Conservation (phyloP, 2,888 invertebrate genomes). For the Clitarchus hookeri region DNA sequence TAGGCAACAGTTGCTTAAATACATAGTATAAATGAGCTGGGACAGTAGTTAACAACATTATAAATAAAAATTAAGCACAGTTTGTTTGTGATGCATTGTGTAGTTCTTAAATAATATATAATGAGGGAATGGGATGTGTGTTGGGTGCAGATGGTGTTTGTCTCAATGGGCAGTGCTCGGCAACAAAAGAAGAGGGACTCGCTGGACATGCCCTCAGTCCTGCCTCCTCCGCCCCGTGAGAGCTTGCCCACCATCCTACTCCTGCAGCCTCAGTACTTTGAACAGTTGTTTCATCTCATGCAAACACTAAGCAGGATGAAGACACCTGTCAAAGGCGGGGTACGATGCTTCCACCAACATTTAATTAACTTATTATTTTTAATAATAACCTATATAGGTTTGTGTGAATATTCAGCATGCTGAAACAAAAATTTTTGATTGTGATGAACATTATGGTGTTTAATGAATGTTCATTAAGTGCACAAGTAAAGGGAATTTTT, state of each 20-base stretch:
- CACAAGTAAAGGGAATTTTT: too few relatives aligned
- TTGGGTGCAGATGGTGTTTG: slow-evolving; percentile 77
- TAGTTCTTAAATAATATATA: too few relatives aligned
- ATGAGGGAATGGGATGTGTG: neutral
- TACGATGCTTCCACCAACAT: slow-evolving; percentile 50
- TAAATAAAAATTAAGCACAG: too few relatives aligned
- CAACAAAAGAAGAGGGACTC: slow-evolving; percentile 66
- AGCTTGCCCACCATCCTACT: slow-evolving; percentile 84
- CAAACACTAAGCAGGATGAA: slow-evolving; percentile 88
- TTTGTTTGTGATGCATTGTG: too few relatives aligned
- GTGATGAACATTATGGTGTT: too few relatives aligned
- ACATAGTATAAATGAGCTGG: too few relatives aligned
- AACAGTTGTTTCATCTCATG: slow-evolving; percentile 88
- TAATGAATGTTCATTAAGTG: too few relatives aligned
- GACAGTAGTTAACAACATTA: too few relatives aligned
- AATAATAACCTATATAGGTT: slow-evolving; percentile 41
- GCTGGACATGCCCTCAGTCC: slow-evolving; percentile 81
- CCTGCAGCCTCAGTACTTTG: slow-evolving; percentile 85
- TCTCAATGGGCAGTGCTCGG: slow-evolving; percentile 81
- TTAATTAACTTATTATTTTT: neutral
- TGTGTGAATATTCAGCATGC: neutral
- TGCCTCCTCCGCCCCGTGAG: slow-evolving; percentile 85
- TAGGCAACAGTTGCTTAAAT: too few relatives aligned
- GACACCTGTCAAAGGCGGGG: slow-evolving; percentile 72
- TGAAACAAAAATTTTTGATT: neutral